Percentiles rank a stretch among this genome's conserved stretches.
Conservation (phyloP, 2,888 invertebrate genomes). For the Tenthredo livida region DNA sequence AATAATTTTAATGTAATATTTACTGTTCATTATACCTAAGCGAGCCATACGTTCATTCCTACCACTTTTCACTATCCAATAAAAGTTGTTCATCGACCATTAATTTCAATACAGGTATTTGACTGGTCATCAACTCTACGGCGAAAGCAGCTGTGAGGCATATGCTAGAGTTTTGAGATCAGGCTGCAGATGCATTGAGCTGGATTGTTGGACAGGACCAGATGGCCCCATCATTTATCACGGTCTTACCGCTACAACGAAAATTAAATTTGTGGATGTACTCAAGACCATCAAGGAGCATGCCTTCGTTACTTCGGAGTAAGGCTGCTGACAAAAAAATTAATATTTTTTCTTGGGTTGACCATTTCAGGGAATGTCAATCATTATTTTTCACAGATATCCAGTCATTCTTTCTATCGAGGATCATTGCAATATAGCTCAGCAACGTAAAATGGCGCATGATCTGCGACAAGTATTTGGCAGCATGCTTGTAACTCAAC, state of each 20-base stretch:
- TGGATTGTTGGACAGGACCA: constrained; percentile 99
- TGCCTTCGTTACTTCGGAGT: constrained; percentile 95
- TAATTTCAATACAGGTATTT: constrained; percentile 86
- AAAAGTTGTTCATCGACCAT: constrained; percentile 38
- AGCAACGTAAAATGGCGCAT: constrained; percentile 94
- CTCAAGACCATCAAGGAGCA: constrained; percentile 96
- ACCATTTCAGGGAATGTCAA: background rate
- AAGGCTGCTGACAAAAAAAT: constrained; percentile 68
- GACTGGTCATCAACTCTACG: constrained; percentile 98
- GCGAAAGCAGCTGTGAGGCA: constrained; percentile 97
- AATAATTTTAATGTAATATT: background rate
- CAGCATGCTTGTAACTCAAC: constrained; percentile 89
- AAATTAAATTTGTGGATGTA: constrained; percentile 96
- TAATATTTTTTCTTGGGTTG: background rate
- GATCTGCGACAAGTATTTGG: constrained; percentile 93
- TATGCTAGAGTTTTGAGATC: constrained; percentile 94
- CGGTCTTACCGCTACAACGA: constrained; percentile 97
- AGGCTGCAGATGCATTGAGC: constrained; percentile 98
- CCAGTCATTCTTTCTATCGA: constrained; percentile 95
- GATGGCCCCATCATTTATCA: constrained; percentile 98
- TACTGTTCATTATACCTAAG: background rate
- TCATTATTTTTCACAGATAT: constrained; percentile 78
- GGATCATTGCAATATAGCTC: constrained; percentile 93
- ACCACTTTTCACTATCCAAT: background rate
- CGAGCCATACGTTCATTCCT: background rate